These are phyloP conservation scores for Ochlodes sylvanus DNA, from an alignment of 2,888 invertebrate genomes.

Conservation along the genomic window DNA sequence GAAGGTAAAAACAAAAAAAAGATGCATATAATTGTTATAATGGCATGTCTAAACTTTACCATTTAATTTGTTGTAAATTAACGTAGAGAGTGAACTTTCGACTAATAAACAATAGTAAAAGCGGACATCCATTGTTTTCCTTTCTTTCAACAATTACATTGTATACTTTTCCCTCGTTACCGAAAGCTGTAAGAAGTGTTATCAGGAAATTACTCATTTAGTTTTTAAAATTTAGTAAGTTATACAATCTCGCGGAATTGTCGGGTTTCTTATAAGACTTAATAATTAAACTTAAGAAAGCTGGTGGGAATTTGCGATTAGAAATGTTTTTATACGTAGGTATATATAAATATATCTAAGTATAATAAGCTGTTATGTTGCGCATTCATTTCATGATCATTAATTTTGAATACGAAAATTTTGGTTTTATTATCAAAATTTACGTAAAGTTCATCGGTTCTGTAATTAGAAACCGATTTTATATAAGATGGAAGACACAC, in stretches of 20 bases:
- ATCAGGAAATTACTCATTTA: constrained; percentile 16
- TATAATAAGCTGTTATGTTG: too few species aligned
- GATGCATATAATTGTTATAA: background rate
- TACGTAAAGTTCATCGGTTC: background rate
- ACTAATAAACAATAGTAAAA: constrained; percentile 31
- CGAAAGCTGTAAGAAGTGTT: constrained; percentile 16
- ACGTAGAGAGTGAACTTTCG: constrained; percentile 32
- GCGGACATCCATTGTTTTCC: constrained; percentile 26
- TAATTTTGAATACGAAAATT: too few species aligned
- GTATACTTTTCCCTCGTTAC: constrained; percentile 31
- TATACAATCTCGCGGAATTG: background rate
- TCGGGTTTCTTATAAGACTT: too few species aligned
- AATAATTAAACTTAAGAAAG: background rate
- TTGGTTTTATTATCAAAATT: too few species aligned
- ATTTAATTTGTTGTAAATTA: constrained; percentile 18
- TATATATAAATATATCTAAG: background rate
- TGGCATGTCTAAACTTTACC: background rate
- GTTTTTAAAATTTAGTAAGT: background rate
- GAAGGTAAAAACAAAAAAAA: too few species aligned
- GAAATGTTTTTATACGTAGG: background rate
- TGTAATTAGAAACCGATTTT: background rate
- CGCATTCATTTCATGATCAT: too few species aligned
- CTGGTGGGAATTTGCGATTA: background rate
- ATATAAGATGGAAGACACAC: background rate
- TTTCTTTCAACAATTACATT: constrained; percentile 28